These are phyloP conservation scores for Hippocampus comes DNA, from an alignment of 2,113 vertebrate species.

Conservation along the genomic window DNA sequence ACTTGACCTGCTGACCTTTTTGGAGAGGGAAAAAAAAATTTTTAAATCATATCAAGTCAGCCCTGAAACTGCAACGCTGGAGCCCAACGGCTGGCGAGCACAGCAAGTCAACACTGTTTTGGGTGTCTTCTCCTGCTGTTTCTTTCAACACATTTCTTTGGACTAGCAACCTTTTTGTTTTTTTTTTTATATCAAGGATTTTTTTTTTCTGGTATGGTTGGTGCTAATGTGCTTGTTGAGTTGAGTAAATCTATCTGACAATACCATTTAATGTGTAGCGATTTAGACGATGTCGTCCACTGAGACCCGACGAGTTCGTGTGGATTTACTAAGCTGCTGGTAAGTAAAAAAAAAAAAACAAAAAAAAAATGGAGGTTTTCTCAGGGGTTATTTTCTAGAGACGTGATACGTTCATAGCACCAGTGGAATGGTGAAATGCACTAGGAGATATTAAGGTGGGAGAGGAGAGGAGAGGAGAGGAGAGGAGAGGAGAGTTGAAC, in stretches of 20 bases:
- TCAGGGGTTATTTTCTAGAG: slow-evolving; percentile 1
- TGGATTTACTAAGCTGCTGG: slow-evolving; percentile 13
- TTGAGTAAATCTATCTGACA: slow-evolving; percentile 13
- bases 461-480: neutral
- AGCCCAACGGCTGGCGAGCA: slow-evolving; percentile 42
- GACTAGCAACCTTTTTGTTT: slow-evolving; percentile 5
- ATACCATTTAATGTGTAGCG: slow-evolving; percentile 45
- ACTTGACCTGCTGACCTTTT: slow-evolving; percentile 5
- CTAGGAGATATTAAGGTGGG: neutral
- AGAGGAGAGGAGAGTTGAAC: neutral
- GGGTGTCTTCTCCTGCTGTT: slow-evolving; percentile 50
- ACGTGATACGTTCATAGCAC: neutral
- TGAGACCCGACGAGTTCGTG: slow-evolving; percentile 24
- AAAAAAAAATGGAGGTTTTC: slow-evolving; percentile 1
- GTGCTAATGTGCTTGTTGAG: slow-evolving; percentile 14
- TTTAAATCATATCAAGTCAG: slow-evolving; percentile 59
- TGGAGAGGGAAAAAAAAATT: slow-evolving; percentile 6
- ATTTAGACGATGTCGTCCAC: slow-evolving; percentile 30
- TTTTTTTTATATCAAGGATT: slow-evolving; percentile 28
- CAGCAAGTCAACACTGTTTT: slow-evolving; percentile 29
- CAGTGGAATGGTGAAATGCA: neutral
- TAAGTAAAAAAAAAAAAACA: too few species aligned
- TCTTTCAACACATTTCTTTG: slow-evolving; percentile 22
- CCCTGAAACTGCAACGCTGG: slow-evolving; percentile 56
- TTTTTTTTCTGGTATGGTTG: slow-evolving; percentile 31